Base-by-base conservation (phyloP, 2,797 vertebrate species). In the Anguilla marmorata region DNA sequence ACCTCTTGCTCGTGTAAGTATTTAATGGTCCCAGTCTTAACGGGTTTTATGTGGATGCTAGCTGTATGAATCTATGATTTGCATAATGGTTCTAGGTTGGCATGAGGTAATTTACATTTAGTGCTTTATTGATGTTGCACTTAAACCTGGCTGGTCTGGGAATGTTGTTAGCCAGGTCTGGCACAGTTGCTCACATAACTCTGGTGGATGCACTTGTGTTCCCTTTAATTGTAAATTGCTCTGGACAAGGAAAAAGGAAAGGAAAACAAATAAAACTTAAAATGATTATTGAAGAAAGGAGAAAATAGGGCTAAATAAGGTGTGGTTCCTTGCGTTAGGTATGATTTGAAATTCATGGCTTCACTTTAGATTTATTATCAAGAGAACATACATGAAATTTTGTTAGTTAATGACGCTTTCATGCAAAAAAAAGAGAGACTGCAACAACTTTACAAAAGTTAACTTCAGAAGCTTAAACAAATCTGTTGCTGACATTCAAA, bases 401-500 rank as follows among this genome's bases (percentile, higher is more conserved):
- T 92, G 90, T 91, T 88, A 92, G 27, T 72, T 27, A 30, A 2
- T 45, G 74, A 79, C 16, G 33, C 16, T 45, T 16, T 79, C 12
- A 45, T 79, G 21, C 37, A 45, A 79, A 45, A 45, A 45, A 91
- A 63, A 87, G 90, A 85, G 90, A 45, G 45, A 90, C 82, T 90
- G 52, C 56, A 86, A 89, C 89, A 91, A 88, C 87, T 92, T 92
- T 88, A 52, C 72, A 86, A 85, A 89, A n/a, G 89, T 88, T 92
- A 12, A 24, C 79, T 82, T 82, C 45, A 48, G 45, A 50, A 90
- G 89, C 89, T 89, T 88, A 79, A 90, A 90, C 89, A 93, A 89
- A 92, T 93, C 88, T 89, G 88, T 91, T 92, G 90, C 91, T 94
- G 92, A 92, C 90, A 89, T 92, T 94, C 88, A 91, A 92, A 93